Percentiles rank a stretch among this genome's conserved stretches.
phyloP scores from a whole-genome alignment of 2,797 vertebrate genomes.

The Zenarchopterus dispar region DNA sequence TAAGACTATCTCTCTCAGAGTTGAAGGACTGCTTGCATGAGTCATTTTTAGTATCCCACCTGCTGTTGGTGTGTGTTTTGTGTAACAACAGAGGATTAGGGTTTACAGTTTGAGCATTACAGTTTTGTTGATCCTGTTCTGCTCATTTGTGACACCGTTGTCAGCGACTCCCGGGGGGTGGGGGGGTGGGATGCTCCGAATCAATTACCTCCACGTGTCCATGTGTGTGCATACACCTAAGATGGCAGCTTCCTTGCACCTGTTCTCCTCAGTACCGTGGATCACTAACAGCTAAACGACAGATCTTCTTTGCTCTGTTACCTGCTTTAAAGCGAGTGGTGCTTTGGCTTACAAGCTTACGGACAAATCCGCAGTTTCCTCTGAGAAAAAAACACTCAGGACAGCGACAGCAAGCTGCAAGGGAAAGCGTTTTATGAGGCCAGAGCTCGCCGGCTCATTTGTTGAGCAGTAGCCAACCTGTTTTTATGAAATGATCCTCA shows the following conservation, averaged over 20 bases:
- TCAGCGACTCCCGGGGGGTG: slow-evolving; percentile 28
- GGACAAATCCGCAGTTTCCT: slow-evolving; percentile 13
- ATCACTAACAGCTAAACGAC: slow-evolving; percentile 63
- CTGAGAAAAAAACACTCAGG: background rate
- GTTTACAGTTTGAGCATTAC: slow-evolving; percentile 3
- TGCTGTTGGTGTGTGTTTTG: slow-evolving; percentile 19
- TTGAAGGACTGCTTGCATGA: slow-evolving; percentile 21
- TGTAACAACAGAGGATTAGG: slow-evolving; percentile 25
- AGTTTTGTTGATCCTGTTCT: slow-evolving; percentile 36
- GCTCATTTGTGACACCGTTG: slow-evolving; percentile 48
- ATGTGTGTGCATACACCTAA: slow-evolving; percentile 30
- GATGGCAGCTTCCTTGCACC: slow-evolving; percentile 45
- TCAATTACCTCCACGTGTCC: slow-evolving; percentile 42
- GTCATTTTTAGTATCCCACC: slow-evolving; percentile 9
- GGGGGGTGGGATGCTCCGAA: slow-evolving; percentile 24
- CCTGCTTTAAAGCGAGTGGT: slow-evolving; percentile 21
- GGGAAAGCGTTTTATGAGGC: slow-evolving; percentile 8
- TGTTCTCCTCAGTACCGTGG: slow-evolving; percentile 38
- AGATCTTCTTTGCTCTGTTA: slow-evolving; percentile 30
- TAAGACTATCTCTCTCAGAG: background rate
- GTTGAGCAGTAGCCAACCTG: slow-evolving; percentile 10
- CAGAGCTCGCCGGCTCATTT: slow-evolving; percentile 7
- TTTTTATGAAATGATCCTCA: slow-evolving; percentile 23
- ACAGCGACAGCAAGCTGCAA: too few relatives aligned
- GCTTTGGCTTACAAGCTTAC: slow-evolving; percentile 3